These are phyloP conservation scores for Drosophila atripex DNA, from an alignment of 2,888 invertebrate genomes.

Conservation along the genomic window DNA sequence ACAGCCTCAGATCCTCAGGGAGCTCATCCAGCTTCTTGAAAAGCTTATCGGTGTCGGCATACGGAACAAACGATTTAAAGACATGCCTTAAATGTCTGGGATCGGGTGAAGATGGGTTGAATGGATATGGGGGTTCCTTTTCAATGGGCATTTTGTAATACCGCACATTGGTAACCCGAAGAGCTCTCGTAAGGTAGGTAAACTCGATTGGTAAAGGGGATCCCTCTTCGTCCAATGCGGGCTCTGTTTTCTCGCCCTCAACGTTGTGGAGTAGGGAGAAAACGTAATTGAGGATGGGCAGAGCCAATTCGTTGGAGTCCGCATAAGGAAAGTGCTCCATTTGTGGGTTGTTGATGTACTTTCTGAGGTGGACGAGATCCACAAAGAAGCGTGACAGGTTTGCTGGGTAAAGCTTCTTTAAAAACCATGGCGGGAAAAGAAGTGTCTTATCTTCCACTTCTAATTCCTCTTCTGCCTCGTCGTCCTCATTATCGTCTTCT, in stretches of 20 bases:
- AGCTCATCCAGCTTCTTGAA: slow-evolving; percentile 70
- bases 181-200: slow-evolving; percentile 81
- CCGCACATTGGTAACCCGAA: slow-evolving; percentile 80
- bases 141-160: slow-evolving; percentile 72
- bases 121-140: slow-evolving; percentile 46
- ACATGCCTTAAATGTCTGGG: slow-evolving; percentile 66
- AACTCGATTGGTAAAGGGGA: slow-evolving; percentile 59
- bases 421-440: slow-evolving; percentile 87
- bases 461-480: slow-evolving; percentile 28
- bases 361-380: slow-evolving; percentile 87
- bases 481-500: slow-evolving; percentile 13
- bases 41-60: slow-evolving; percentile 57
- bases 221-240: slow-evolving; percentile 48
- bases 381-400: slow-evolving; percentile 88
- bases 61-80: slow-evolving; percentile 61
- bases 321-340: slow-evolving; percentile 88
- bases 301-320: slow-evolving; percentile 86
- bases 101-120: slow-evolving; percentile 71
- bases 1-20: slow-evolving; percentile 77
- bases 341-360: slow-evolving; percentile 88
- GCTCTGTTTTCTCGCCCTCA: slow-evolving; percentile 55
- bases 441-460: slow-evolving; percentile 59
- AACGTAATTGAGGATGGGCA: slow-evolving; percentile 87
- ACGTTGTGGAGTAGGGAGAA: slow-evolving; percentile 84
- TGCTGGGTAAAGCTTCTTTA: slow-evolving; percentile 86